phyloP scores from a whole-genome alignment of 2,888 invertebrate species.

The Laspeyria flexula region DNA sequence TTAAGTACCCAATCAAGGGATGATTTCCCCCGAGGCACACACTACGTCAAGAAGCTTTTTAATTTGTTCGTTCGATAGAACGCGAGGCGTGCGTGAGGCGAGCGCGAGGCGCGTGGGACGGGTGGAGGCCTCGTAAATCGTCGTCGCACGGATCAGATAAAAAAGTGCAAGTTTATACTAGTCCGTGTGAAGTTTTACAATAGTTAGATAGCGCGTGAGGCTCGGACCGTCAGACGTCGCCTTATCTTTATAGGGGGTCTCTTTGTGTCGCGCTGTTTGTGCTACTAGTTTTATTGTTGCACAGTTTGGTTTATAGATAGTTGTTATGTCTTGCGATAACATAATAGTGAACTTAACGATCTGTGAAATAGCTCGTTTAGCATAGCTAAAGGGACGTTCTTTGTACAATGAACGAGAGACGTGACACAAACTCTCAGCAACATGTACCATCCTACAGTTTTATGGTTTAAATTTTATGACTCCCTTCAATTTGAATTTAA shows the following conservation, averaged over 20 bases:
- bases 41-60: slow-evolving; percentile 20
- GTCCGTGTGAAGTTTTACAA: slow-evolving; percentile 11
- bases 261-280: not conserved
- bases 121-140: slow-evolving; percentile 13
- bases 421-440: too few relatives aligned
- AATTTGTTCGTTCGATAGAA: slow-evolving; percentile 11
- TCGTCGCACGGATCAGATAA: slow-evolving; percentile 17
- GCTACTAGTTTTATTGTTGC: not conserved
- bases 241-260: slow-evolving; percentile 9
- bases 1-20: slow-evolving; percentile 29
- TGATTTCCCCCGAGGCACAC: slow-evolving; percentile 32
- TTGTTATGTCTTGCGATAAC: not conserved
- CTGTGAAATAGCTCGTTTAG: not conserved
- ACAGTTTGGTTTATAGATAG: not conserved
- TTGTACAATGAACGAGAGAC: too few relatives aligned
- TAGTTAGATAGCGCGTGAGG: slow-evolving; percentile 19
- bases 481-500: too few relatives aligned
- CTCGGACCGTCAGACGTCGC: not conserved
- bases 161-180: slow-evolving; percentile 26
- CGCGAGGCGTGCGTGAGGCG: not conserved
- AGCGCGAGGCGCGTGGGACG: not conserved
- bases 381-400: too few relatives aligned
- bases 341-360: not conserved
- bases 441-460: too few relatives aligned
- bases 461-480: too few relatives aligned